These are phyloP conservation scores for Mormyrops attenuatus DNA, from an alignment of 2,797 vertebrate species.

Conservation along the genomic window DNA sequence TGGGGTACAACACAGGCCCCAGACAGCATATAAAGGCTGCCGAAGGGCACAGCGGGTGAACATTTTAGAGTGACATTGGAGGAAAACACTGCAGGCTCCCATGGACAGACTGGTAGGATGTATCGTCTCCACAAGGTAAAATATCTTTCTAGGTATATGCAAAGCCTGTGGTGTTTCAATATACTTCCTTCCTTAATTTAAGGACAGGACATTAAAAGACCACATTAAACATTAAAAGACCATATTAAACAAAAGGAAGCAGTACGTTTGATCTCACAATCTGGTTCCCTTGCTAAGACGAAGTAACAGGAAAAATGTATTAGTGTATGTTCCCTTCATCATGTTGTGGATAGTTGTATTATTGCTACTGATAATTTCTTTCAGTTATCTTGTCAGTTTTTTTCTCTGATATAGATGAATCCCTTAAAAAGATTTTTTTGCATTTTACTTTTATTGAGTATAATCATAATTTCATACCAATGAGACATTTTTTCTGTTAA, in stretches of 20 bases:
- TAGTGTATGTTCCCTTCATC: neutral
- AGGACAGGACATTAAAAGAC: neutral
- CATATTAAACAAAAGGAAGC: neutral
- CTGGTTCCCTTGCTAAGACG: neutral
- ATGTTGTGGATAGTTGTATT: neutral
- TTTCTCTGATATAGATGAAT: neutral
- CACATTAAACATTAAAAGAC: neutral
- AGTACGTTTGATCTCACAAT: neutral
- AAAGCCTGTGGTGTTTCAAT: neutral
- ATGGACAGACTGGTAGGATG: neutral
- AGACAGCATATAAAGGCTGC: slow-evolving; percentile 53
- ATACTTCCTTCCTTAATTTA: neutral
- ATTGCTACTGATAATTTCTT: neutral
- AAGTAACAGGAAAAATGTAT: neutral
- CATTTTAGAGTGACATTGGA: neutral
- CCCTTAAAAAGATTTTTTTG: neutral
- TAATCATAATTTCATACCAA: neutral
- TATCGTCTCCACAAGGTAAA: neutral
- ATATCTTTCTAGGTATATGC: neutral
- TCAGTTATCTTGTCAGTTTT: neutral
- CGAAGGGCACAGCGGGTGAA: neutral
- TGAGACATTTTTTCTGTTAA: neutral
- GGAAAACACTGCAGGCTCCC: neutral
- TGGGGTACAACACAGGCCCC: slow-evolving; percentile 43
- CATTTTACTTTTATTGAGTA: neutral